Evolutionary conservation across 2,113 vertebrate species (phyloP).

Genomic region (Rousettus leschenaultii): DNA sequence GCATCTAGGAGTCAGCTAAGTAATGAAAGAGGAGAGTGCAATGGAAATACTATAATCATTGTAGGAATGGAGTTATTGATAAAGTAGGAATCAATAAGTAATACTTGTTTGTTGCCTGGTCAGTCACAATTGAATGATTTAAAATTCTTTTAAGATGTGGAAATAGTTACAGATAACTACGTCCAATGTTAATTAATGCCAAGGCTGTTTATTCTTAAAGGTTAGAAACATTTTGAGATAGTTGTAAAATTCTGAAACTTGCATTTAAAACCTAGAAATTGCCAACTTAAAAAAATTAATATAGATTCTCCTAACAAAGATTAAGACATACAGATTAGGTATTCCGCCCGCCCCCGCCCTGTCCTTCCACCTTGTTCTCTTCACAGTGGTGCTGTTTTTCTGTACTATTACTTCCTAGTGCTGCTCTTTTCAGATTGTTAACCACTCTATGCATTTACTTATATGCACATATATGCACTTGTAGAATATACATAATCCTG

Average conservation of each 20-base stretch:
- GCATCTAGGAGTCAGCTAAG: neutral
- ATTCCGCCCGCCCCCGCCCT: too few species aligned
- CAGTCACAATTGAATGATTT: neutral
- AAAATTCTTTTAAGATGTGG: neutral
- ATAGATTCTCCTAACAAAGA: neutral
- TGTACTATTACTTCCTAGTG: neutral
- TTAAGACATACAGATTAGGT: neutral
- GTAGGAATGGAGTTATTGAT: neutral
- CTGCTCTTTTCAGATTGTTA: neutral
- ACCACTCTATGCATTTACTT: neutral
- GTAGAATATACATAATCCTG: neutral
- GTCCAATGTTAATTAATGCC: neutral
- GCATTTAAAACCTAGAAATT: neutral
- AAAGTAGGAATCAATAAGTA: neutral
- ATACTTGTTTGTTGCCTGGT: neutral
- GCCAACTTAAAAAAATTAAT: neutral
- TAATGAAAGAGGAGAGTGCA: constrained; percentile 5
- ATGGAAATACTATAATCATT: neutral
- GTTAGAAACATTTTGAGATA: constrained; percentile 1
- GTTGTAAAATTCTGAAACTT: neutral
- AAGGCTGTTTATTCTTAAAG: neutral
- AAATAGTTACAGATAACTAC: neutral
- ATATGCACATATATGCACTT: neutral
- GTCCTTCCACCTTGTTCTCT: neutral
- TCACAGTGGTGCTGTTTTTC: neutral